Evolutionary conservation across 2,113 vertebrate genomes (phyloP), one percentile per base, ranked within the genome.

Genomic region (Chloebia gouldiae): DNA sequence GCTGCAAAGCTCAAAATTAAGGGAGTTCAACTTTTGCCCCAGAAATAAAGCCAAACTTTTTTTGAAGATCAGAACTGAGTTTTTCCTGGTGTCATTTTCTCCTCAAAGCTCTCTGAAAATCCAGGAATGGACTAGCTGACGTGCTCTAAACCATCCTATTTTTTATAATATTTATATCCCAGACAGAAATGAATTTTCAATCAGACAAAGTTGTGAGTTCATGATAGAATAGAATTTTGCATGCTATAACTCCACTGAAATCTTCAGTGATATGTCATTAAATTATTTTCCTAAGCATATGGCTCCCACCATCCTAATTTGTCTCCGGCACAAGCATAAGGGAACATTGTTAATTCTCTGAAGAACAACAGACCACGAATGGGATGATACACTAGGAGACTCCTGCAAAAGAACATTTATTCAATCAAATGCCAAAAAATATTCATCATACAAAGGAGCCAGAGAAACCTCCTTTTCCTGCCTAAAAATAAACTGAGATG

Each of bases 141-240:
- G n/a, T 3, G 27, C 27, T 77, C 23, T 77, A 59, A 85, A 85
- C 20, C 28, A 87, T 25, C 5, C 70, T 82, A 76, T 88, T 91
- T 91, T 92, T 87, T 40, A 54, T 76, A 80, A 39, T 57, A 95
- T 94, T 94, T 92, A 84, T 82, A 89, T 76, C 78, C 42, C 59
- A 63, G 87, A 61, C 42, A 85, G 73, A 90, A 94, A 86, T 44
- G 42, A 95, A 90, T 88, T 93, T 93, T 90, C 93, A 70, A 56
- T 93, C 87, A 78, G 47, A 76, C 37, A 30, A 87, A 95, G 79
- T 54, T 6, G 0, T 23, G 85, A 88, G 54, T 72, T 88, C 4
- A 0, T 93, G 63, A 66, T 59, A 80, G 75, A 57, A 39, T 54
- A 86, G 59, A 77, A 66, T 70, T 80, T 90, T 79, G 39, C 40